phyloP scores from a whole-genome alignment of 2,888 invertebrate genomes.

The Platycheirus albimanus region DNA sequence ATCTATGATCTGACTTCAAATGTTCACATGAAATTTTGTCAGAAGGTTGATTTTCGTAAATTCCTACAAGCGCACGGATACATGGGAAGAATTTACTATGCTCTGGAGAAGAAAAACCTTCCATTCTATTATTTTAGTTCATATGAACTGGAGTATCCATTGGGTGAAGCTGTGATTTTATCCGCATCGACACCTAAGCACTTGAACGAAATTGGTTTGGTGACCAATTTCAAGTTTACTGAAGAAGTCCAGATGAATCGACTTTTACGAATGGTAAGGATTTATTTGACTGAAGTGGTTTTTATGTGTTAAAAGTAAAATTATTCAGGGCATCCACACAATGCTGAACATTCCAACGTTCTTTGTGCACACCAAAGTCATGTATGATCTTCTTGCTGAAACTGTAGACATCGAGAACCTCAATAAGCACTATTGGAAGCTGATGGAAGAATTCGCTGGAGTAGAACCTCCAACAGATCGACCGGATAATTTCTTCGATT shows the following conservation, averaged over 20 bases:
- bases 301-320: too few relatives aligned
- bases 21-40: slow-evolving; percentile 80
- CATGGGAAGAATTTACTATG: slow-evolving; percentile 79
- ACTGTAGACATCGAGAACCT: slow-evolving; percentile 85
- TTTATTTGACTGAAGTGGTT: too few relatives aligned
- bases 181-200: slow-evolving; percentile 81
- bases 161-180: slow-evolving; percentile 80
- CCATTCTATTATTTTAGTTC: slow-evolving; percentile 80
- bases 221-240: slow-evolving; percentile 77
- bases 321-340: slow-evolving; percentile 86
- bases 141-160: slow-evolving; percentile 80
- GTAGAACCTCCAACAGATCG: slow-evolving; percentile 86
- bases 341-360: slow-evolving; percentile 88
- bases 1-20: slow-evolving; percentile 80
- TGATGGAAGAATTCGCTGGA: slow-evolving; percentile 86
- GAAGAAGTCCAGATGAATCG: slow-evolving; percentile 79
- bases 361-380: slow-evolving; percentile 88
- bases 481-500: slow-evolving; percentile 88
- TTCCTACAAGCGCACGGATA: slow-evolving; percentile 81
- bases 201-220: slow-evolving; percentile 78
- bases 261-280: slow-evolving; percentile 79
- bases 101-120: slow-evolving; percentile 78
- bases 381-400: slow-evolving; percentile 87
- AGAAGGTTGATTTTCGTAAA: slow-evolving; percentile 80
- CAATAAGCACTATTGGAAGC: slow-evolving; percentile 87